Percentiles rank a stretch among this genome's conserved stretches.
Conservation (phyloP, 1,140 invertebrate genomes). For the Chironomus tepperi region DNA sequence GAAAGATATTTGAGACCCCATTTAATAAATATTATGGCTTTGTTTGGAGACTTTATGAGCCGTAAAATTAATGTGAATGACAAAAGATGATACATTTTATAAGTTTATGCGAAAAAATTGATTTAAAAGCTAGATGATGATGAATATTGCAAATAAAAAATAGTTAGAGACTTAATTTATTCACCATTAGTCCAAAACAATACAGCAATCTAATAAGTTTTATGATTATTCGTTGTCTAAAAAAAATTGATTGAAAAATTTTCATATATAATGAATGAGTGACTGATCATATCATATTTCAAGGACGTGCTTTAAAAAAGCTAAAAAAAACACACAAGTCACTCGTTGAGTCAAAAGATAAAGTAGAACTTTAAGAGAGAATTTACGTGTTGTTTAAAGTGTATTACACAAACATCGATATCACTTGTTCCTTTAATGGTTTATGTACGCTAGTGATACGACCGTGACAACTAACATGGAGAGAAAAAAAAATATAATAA, state of each 20-base stretch:
- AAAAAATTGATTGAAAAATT: neutral
- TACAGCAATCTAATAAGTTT: neutral
- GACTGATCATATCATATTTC: neutral
- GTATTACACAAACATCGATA: neutral
- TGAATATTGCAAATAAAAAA: neutral
- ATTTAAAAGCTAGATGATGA: neutral
- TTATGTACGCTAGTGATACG: neutral
- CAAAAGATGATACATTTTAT: neutral
- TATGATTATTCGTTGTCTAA: neutral
- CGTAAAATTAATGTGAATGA: neutral
- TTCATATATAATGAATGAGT: neutral
- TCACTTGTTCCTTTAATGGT: conserved; percentile 3
- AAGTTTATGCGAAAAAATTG: neutral
- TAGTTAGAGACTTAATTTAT: neutral
- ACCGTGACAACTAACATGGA: neutral
- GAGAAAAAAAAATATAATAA: neutral
- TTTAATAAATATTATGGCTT: neutral
- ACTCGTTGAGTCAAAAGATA: neutral
- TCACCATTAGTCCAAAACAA: neutral
- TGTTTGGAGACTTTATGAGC: neutral
- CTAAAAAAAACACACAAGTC: neutral
- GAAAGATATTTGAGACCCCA: no score
- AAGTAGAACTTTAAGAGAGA: neutral
- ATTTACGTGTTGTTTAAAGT: neutral
- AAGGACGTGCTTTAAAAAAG: neutral